Evolutionary conservation across 2,797 vertebrate species (phyloP).

Genomic region (Manis crassicaudata): DNA sequence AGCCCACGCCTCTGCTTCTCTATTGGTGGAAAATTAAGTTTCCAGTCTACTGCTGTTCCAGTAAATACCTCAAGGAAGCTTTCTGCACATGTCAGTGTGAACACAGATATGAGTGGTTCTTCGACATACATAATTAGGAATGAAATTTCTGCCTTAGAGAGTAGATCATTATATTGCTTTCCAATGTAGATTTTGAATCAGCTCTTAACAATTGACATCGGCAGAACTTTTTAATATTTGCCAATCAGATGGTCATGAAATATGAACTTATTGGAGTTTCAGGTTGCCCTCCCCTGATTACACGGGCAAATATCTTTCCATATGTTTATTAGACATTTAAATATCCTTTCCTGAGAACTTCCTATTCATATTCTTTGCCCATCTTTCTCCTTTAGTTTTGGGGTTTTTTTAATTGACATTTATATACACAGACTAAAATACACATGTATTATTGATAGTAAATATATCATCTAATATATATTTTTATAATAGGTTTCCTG

Average conservation of each 20-base stretch:
- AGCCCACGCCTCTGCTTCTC: too few species aligned
- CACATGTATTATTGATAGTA: neutral
- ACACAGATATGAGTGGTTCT: neutral
- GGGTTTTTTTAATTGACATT: neutral
- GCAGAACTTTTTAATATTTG: neutral
- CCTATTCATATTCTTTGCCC: neutral
- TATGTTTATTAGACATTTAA: neutral
- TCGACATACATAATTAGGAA: neutral
- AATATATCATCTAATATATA: neutral
- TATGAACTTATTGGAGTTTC: neutral
- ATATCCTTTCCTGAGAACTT: neutral
- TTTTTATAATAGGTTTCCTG: neutral
- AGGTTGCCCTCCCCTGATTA: neutral
- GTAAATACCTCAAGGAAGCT: neutral
- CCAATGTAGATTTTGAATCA: fast-evolving
- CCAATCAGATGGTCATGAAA: neutral
- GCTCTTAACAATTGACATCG: neutral
- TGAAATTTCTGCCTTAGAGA: too few species aligned
- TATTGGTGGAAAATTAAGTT: neutral
- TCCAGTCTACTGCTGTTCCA: neutral
- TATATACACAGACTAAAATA: neutral
- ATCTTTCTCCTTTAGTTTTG: neutral
- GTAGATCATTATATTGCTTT: fast-evolving
- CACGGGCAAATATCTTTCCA: neutral
- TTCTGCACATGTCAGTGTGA: fast-evolving